Evolutionary conservation across 2,113 vertebrate genomes (phyloP).

Genomic region (Hemiscyllium ocellatum): DNA sequence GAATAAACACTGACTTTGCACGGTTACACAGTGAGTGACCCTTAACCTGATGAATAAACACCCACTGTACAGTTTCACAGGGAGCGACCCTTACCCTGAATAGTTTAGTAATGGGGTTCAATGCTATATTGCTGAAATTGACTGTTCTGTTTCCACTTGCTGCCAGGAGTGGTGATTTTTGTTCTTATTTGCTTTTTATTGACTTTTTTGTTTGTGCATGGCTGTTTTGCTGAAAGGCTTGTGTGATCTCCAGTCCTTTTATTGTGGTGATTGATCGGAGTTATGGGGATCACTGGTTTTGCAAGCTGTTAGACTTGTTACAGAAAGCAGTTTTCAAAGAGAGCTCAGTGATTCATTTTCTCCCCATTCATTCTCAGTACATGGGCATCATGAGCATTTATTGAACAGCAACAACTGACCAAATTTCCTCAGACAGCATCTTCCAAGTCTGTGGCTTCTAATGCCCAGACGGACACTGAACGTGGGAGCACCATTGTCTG

Average conservation of each 20-base stretch:
- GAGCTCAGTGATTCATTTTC: neutral
- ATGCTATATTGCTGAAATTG: neutral
- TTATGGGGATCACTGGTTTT: neutral
- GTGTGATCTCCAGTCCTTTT: neutral
- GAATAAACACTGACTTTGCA: constrained; percentile 1
- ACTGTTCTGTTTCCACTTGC: neutral
- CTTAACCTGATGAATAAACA: neutral
- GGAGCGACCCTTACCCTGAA: neutral
- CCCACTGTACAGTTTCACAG: neutral
- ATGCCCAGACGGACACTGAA: too few relatives aligned
- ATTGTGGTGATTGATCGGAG: neutral
- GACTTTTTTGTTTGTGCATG: neutral
- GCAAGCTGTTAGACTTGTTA: neutral
- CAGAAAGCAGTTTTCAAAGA: neutral
- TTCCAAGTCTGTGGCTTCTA: too few relatives aligned
- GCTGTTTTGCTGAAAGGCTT: neutral
- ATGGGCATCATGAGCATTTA: neutral
- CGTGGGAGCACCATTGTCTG: too few relatives aligned
- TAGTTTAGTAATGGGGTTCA: neutral
- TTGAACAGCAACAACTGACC: too few relatives aligned
- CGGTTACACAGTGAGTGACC: neutral
- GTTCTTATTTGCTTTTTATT: neutral
- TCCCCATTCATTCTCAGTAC: neutral
- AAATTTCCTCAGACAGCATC: too few relatives aligned
- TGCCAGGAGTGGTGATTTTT: neutral